Base-by-base conservation (phyloP, 2,113 vertebrate genomes). In the Pavo muticus region DNA sequence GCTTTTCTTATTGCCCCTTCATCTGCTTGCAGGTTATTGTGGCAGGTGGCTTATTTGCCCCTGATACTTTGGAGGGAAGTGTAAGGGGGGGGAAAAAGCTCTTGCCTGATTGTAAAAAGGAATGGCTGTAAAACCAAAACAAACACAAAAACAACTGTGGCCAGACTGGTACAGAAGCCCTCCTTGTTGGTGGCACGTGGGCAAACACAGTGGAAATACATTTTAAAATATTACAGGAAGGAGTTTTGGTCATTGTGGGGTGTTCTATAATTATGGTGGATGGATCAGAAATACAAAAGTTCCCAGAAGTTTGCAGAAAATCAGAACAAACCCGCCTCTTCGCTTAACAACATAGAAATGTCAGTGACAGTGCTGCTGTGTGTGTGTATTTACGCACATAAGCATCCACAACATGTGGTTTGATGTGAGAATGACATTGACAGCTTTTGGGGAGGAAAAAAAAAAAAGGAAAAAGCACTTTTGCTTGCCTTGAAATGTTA, bases 281-380 rank as follows among this genome's bases (percentile, higher is more conserved):
- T 88, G 91, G 83, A 81, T 90, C 85, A 72, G 85, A 84, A 88
- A 84, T 68, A 37, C 14, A 57, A 84, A 91, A 86, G 52, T 95
- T 88, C 29, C 47, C 85, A 68, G 87, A 24, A 54, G 3, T 86
- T 88, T 72, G 35, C 56, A 75, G 72, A 86, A 71, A 88, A 77
- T 40, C 3, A 2, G 72, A 52, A 32, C 45, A 65, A 83, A 11
- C 30, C 47, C 72, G 75, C 76, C 59, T 65, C 77, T 77, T 77
- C 44, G 1, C 47, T 17, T 20, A 77, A 57, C 54, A 39, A 3
- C 0, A 10, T 4, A 24, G 32, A 32, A n/a, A 30, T 74, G 73
- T 20, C 59, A 32, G 78, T 15, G 85, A 30, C 44, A 29, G 47
- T 7, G 42, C 42, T 70, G 65, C 57, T 87, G 1, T 21, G 20